A percentile compares a stretch with the other conserved stretches of the same genome.
phyloP scores from a whole-genome alignment of 2,888 invertebrate species.

The Rotaria macrura region DNA sequence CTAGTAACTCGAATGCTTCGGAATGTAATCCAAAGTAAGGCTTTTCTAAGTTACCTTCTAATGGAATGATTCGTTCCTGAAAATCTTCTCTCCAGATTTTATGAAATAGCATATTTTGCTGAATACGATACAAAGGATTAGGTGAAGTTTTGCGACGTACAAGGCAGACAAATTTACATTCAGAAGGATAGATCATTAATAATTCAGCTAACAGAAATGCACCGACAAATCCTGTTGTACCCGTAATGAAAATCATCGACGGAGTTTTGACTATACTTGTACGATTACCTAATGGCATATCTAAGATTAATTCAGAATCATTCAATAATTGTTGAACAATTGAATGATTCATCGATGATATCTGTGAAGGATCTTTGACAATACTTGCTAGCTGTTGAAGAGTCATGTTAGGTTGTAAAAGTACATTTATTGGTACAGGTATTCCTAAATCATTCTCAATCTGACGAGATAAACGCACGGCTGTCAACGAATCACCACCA shows the following conservation, averaged over 20 bases:
- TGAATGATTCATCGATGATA: background rate
- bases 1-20: background rate
- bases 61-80: background rate
- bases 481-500: background rate
- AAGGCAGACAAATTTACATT: background rate
- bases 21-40: background rate
- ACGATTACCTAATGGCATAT: background rate
- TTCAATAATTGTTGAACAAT: background rate
- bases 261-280: background rate
- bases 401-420: background rate
- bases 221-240: background rate
- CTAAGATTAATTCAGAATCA: background rate
- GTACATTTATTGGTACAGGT: background rate
- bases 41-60: background rate
- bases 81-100: background rate
- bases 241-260: background rate
- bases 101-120: background rate
- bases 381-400: background rate
- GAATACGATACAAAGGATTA: background rate
- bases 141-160: background rate
- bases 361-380: background rate
- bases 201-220: background rate
- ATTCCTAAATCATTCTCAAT: background rate
- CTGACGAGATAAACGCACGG: background rate
- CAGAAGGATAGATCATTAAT: background rate